phyloP scores from a whole-genome alignment of 2,113 vertebrate genomes.

The Gambusia affinis region DNA sequence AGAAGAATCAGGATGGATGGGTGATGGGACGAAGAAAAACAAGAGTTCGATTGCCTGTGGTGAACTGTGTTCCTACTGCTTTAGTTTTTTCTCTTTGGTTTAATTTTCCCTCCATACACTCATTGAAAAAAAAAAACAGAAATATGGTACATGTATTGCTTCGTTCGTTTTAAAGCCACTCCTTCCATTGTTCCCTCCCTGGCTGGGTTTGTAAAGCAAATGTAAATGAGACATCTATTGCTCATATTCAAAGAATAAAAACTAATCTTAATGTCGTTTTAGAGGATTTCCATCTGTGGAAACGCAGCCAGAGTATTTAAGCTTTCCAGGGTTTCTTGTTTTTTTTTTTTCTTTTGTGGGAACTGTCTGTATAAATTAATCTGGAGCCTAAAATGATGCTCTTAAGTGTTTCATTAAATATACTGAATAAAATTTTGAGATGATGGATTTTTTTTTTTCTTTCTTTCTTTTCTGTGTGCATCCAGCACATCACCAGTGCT shows the following conservation, averaged over 20 bases:
- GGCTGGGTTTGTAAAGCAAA: slow-evolving; percentile 61
- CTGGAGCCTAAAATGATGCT: slow-evolving; percentile 54
- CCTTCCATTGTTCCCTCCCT: slow-evolving; percentile 44
- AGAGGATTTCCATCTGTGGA: slow-evolving; percentile 35
- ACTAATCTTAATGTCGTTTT: slow-evolving; percentile 1
- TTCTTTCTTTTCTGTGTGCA: not conserved
- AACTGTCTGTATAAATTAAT: slow-evolving; percentile 49
- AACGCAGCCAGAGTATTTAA: slow-evolving; percentile 51
- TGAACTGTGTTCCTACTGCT: slow-evolving; percentile 40
- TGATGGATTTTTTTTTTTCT: slow-evolving; percentile 30
- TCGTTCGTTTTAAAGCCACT: slow-evolving; percentile 45
- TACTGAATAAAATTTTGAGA: slow-evolving; percentile 62
- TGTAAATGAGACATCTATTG: slow-evolving; percentile 6
- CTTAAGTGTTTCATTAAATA: slow-evolving; percentile 69
- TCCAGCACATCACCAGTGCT: slow-evolving; percentile 14
- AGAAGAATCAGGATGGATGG: not conserved
- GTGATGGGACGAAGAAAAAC: slow-evolving; percentile 10
- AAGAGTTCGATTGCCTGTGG: slow-evolving; percentile 41
- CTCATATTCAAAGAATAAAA: slow-evolving; percentile 3
- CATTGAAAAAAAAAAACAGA: slow-evolving; percentile 15
- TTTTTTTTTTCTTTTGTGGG: slow-evolving; percentile 32
- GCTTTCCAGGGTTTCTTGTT: slow-evolving; percentile 28
- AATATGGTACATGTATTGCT: slow-evolving; percentile 22
- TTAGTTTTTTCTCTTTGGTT: slow-evolving; percentile 15
- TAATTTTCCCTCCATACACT: not conserved